Base-by-base conservation (phyloP, 2,797 vertebrate species). In the Arrhamphus sclerolepis region DNA sequence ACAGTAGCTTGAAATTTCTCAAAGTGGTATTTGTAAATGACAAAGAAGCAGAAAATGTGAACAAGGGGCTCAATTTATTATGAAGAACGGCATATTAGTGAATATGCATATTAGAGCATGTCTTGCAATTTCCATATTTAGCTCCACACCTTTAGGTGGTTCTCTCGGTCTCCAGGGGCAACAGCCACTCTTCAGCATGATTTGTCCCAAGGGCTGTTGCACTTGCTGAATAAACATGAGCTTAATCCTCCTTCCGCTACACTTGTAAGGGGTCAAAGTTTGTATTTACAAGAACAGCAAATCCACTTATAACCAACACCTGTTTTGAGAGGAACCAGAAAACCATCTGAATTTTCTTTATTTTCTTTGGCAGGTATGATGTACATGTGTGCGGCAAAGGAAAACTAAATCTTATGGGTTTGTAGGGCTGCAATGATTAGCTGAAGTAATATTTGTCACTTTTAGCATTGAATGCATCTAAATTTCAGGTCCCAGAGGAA, bases 211-310 rank as follows among this genome's bases (percentile, higher is more conserved):
- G 78, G 88, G 85, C 79, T 71, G 83, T 70, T 83, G 78, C 76
- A 66, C 75, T 65, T 70, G 72, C 83, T 90, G 87, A 90, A 90
- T 90, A 90, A 89, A 89, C 87, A 90, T 91, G 87, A 91, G 80
- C 66, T 83, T 67, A 74, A 83, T 84, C 76, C 85, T 86, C 75
- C 85, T 86, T 85, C 80, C 77, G 55, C 80, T 88, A 83, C 86
- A 86, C 81, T 86, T 89, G 87, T 89, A 83, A 78, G 58, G 60
- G 89, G 87, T 89, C 87, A 88, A 67, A 87, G 86, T 76, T 89
- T 62, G 13, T 80, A 88, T 88, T 87, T 86, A 88, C 82, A 83
- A 66, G 75, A 81, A 82, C 83, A 82, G 78, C 77, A 89, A 81
- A 89, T 82, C 77, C 81, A 89, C 78, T 89, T 81, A 77, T 58